phyloP scores from a whole-genome alignment of 30 jellyfish, hydroid and myxozoan genomes.

The Turritopsis dohrnii region DNA sequence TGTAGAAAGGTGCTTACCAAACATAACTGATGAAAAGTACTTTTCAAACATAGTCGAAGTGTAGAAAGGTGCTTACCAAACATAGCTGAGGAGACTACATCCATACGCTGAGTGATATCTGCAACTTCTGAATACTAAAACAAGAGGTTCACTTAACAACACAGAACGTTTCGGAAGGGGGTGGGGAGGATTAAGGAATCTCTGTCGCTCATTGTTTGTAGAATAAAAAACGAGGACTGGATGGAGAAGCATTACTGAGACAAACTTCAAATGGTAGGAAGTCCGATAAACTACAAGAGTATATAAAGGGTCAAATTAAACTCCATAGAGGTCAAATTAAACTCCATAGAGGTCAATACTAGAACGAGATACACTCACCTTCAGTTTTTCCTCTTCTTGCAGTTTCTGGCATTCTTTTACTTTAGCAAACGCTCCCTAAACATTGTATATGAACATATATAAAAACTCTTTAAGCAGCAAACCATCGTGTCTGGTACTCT shows the following conservation, averaged over 20 bases:
- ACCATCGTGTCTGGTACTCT: too few species aligned
- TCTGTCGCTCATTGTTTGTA: too few species aligned
- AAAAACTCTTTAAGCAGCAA: too few species aligned
- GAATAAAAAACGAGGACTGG: too few species aligned
- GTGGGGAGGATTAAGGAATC: too few species aligned
- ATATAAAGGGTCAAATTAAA: not conserved
- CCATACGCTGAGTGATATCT: slow-evolving; percentile 71
- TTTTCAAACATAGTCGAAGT: slow-evolving; percentile 73
- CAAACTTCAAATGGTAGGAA: too few species aligned
- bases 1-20: slow-evolving; percentile 55
- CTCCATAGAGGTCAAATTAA: not conserved
- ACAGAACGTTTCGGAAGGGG: too few species aligned
- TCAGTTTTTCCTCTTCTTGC: slow-evolving; percentile 95
- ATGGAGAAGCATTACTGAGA: too few species aligned
- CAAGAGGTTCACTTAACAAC: not conserved
- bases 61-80: slow-evolving; percentile 58
- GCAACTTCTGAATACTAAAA: slow-evolving; percentile 82
- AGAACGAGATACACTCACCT: slow-evolving; percentile 35
- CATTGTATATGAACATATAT: too few species aligned
- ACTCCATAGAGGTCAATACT: not conserved
- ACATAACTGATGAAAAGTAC: slow-evolving; percentile 51
- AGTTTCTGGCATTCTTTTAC: slow-evolving; percentile 81
- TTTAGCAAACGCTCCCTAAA: slow-evolving; percentile 77
- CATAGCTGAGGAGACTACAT: slow-evolving; percentile 60
- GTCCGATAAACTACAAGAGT: too few species aligned